Evolutionary conservation across 2,888 invertebrate genomes (phyloP).

Genomic region (Cheilosia soror): DNA sequence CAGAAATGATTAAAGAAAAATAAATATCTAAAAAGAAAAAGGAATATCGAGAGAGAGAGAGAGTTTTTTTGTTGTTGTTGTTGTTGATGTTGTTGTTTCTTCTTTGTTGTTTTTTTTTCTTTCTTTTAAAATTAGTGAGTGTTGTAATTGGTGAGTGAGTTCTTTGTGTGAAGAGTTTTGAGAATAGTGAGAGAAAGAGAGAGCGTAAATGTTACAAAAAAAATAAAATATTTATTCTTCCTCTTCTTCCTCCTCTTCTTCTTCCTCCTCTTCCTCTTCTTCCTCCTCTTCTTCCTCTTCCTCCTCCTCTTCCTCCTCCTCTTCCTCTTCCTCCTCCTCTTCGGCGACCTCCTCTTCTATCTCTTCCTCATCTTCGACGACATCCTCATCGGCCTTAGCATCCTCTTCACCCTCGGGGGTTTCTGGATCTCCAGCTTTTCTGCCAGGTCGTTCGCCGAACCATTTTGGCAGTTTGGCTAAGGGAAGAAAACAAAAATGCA

Average conservation of each 20-base stretch:
- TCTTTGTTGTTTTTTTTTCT: constrained; percentile 51
- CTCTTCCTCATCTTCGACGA: constrained; percentile 89
- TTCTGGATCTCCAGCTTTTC: constrained; percentile 94
- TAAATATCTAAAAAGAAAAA: constrained; percentile 78
- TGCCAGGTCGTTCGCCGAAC: constrained; percentile 98
- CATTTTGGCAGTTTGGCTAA: constrained; percentile 96
- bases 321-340: constrained; percentile 89
- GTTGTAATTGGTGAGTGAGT: constrained; percentile 59
- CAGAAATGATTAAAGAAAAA: constrained; percentile 77
- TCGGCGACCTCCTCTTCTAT: constrained; percentile 91
- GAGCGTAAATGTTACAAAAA: constrained; percentile 67
- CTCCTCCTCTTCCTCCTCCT: constrained; percentile 87
- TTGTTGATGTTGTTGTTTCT: constrained; percentile 61
- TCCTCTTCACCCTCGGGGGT: constrained; percentile 96
- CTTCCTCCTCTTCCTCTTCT: constrained; percentile 84
- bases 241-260: constrained; percentile 83
- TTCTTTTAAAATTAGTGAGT: constrained; percentile 52
- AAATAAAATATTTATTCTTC: constrained; percentile 81
- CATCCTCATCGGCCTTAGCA: constrained; percentile 90
- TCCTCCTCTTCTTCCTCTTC: constrained; percentile 84
- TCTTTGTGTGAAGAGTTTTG: constrained; percentile 54
- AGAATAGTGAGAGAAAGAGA: constrained; percentile 76
- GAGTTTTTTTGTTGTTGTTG: constrained; percentile 65
- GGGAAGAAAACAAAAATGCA: constrained; percentile 18
- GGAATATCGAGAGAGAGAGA: constrained; percentile 79